phyloP scores from a whole-genome alignment of 1,140 invertebrate species.

The Heliconius melpomene region DNA sequence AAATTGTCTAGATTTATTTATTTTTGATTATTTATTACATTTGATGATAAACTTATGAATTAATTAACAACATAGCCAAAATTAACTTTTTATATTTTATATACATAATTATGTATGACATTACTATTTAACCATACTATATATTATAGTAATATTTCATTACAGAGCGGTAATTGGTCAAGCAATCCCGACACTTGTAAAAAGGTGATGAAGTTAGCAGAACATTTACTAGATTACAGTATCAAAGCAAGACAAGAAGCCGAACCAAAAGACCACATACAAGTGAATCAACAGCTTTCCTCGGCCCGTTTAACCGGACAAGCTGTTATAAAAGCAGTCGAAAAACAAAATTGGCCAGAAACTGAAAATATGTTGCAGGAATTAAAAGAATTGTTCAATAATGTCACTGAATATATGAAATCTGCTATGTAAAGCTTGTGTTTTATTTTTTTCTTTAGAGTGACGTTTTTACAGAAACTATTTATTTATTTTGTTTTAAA shows the following conservation, averaged over 20 bases:
- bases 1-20: too few species aligned
- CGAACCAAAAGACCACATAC: conserved; percentile 83
- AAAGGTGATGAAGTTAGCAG: conserved; percentile 67
- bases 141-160: conserved; percentile 50
- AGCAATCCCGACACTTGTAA: conserved; percentile 80
- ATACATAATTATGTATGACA: too few species aligned
- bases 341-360: conserved; percentile 77
- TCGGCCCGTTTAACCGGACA: conserved; percentile 83
- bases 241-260: conserved; percentile 65
- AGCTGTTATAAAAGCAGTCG: conserved; percentile 78
- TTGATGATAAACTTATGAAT: too few species aligned
- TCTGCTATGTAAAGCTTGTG: conserved; percentile 58
- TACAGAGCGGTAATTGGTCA: conserved; percentile 82
- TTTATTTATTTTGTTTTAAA: too few species aligned
- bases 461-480: too few species aligned
- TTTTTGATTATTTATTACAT: too few species aligned
- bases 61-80: too few species aligned
- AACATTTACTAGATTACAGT: conserved; percentile 63
- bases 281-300: conserved; percentile 81
- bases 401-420: conserved; percentile 75
- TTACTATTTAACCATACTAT: too few species aligned
- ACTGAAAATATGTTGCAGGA: conserved; percentile 52
- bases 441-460: conserved; percentile 34
- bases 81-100: too few species aligned
- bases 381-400: conserved; percentile 61